Base-by-base conservation (phyloP, 1,140 invertebrate species). In the Lysiphlebus fabarum region DNA sequence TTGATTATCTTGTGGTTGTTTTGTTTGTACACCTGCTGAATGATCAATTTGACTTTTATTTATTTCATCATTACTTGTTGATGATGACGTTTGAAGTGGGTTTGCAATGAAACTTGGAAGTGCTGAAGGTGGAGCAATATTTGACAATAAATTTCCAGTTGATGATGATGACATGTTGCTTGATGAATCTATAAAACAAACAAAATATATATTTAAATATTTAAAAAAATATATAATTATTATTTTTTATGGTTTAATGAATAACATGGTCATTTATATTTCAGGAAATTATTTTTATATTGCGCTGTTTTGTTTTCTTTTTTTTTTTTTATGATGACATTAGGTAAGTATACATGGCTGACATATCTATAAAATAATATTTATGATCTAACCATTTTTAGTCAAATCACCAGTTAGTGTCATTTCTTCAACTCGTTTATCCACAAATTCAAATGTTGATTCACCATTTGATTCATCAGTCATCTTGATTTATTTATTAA, bases 401-500 rank as follows among this genome's bases (percentile, higher is more conserved):
- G 44, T 47, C n/a, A 68, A 61, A 56, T 77, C 70, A 57, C 67
- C 71, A 40, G 68, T 65, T 49, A 64, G 47, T 14, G 72, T 57
- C 12, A 64, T 56, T 12, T 78, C 74, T 9, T 77, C 76, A 2
- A 67, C 44, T 57, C 73, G 76, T 55, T 73, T 75, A 53, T 81
- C 80, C 0, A 82, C 75, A 70, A 82, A 82, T 72, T 82, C 81
- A 62, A 82, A 82, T 7, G 80, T 80, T 4, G 79, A 81, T 69
- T 82, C 81, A 40, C 80, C 80, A 62, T 81, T 82, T 1, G 76
- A 79, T 68, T 82, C 81, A 62, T 82, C 81, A 6, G 71, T 76
- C 75, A 77, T 78, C 50, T 67, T 58, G 26, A 43, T 14, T n/a
- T n/a, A 41, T 41, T 50, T n/a, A 11, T 10, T 36, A 58, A n/a